These are phyloP conservation scores for Semnornis frantzii DNA, from an alignment of 2,113 vertebrate genomes.

Conservation along the genomic window DNA sequence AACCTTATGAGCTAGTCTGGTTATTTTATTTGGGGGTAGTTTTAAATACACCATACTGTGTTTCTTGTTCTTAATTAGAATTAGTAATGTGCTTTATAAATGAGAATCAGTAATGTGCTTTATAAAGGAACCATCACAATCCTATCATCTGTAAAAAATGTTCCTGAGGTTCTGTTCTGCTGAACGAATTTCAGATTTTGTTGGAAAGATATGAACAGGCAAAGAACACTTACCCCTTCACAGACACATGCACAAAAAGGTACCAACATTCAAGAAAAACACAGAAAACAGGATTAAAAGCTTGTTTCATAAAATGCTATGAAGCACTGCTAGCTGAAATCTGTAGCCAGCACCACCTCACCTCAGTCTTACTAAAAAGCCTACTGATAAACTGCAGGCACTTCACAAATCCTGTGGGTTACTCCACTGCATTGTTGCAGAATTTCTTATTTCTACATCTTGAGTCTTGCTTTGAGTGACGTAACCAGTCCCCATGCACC, in stretches of 20 bases:
- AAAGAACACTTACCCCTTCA: neutral
- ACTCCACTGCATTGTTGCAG: neutral
- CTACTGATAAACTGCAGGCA: neutral
- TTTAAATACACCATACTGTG: no score
- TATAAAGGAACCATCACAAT: neutral
- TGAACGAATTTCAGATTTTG: neutral
- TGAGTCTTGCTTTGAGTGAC: neutral
- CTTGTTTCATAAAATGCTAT: neutral
- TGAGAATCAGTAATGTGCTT: neutral
- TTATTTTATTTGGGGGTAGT: no score
- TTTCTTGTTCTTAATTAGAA: neutral
- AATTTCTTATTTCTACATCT: neutral
- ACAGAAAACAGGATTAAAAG: neutral
- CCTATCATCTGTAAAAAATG: neutral
- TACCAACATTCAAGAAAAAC: neutral
- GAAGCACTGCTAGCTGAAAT: neutral
- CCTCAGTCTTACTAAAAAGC: neutral
- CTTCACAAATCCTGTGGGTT: neutral
- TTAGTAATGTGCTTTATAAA: neutral
- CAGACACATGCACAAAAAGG: fast-evolving
- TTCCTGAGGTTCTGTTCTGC: neutral
- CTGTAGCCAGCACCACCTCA: neutral
- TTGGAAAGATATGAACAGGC: neutral
- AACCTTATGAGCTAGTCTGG: no score
- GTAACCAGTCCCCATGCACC: neutral